These are phyloP conservation scores for Melanocharis versteri DNA, from an alignment of 2,113 vertebrate species.

Conservation along the genomic window DNA sequence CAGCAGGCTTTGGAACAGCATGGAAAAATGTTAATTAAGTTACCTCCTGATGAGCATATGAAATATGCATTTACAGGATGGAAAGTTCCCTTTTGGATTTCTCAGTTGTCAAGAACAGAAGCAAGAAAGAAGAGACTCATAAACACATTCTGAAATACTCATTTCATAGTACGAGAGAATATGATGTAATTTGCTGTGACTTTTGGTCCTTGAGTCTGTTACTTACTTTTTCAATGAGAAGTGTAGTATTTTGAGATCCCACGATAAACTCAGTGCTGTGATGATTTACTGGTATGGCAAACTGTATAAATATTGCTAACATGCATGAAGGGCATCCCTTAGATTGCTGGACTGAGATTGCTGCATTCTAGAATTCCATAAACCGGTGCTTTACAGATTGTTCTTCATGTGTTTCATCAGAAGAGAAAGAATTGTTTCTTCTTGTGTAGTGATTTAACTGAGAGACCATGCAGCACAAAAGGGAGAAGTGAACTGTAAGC, in stretches of 20 bases:
- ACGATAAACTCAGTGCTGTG: background rate
- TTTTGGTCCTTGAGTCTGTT: background rate
- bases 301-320: background rate
- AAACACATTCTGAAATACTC: background rate
- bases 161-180: background rate
- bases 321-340: background rate
- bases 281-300: background rate
- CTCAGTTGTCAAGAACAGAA: background rate
- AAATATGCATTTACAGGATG: background rate
- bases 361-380: background rate
- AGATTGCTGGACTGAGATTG: background rate
- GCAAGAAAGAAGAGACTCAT: background rate
- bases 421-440: background rate
- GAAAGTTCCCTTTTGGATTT: conserved; percentile 3
- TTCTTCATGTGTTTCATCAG: background rate
- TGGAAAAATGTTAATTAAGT: background rate
- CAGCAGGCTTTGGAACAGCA: background rate
- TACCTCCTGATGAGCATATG: background rate
- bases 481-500: background rate
- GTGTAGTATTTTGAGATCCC: background rate
- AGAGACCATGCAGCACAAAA: background rate
- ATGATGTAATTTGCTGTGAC: background rate
- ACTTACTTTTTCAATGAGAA: background rate
- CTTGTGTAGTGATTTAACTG: background rate
- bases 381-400: background rate